Percentiles rank a stretch among this genome's conserved stretches.
phyloP scores from a whole-genome alignment of 2,888 invertebrate genomes.

The Nephrotoma flavescens region DNA sequence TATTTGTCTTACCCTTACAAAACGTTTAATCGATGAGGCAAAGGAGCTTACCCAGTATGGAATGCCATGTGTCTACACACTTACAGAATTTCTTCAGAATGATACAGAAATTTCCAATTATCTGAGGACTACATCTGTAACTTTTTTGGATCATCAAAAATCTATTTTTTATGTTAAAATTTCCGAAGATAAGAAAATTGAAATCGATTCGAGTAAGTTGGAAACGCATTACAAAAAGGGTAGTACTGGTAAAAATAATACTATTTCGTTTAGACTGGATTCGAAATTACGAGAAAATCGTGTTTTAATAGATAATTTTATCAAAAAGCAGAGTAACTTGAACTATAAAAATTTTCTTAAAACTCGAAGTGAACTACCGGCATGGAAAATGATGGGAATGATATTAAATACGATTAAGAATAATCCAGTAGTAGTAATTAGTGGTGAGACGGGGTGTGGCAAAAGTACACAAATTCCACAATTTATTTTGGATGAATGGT shows the following conservation, averaged over 20 bases:
- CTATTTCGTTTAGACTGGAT: constrained; percentile 35
- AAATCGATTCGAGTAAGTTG: constrained; percentile 12
- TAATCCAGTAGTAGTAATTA: constrained; percentile 52
- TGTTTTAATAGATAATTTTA: constrained; percentile 44
- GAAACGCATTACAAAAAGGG: constrained; percentile 53
- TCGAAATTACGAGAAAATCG: constrained; percentile 45
- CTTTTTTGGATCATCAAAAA: constrained; percentile 38
- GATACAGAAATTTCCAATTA: constrained; percentile 48
- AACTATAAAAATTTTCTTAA: constrained; percentile 52
- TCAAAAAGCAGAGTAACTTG: constrained; percentile 41
- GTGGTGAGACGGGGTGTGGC: constrained; percentile 74
- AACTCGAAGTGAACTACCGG: constrained; percentile 49
- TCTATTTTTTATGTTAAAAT: constrained; percentile 37
- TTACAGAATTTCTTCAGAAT: constrained; percentile 54
- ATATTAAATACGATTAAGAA: constrained; percentile 49
- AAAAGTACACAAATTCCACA: constrained; percentile 88
- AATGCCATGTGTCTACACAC: constrained; percentile 54
- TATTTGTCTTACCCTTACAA: constrained; percentile 48
- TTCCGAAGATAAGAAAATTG: neutral
- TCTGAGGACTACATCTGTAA: constrained; percentile 38
- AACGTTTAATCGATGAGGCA: constrained; percentile 53
- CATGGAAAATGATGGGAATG: constrained; percentile 52
- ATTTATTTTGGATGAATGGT: constrained; percentile 78
- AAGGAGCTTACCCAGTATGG: constrained; percentile 47
- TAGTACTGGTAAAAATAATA: constrained; percentile 38